phyloP scores from a whole-genome alignment of 2,797 vertebrate genomes.

The Myotis vivesi region DNA sequence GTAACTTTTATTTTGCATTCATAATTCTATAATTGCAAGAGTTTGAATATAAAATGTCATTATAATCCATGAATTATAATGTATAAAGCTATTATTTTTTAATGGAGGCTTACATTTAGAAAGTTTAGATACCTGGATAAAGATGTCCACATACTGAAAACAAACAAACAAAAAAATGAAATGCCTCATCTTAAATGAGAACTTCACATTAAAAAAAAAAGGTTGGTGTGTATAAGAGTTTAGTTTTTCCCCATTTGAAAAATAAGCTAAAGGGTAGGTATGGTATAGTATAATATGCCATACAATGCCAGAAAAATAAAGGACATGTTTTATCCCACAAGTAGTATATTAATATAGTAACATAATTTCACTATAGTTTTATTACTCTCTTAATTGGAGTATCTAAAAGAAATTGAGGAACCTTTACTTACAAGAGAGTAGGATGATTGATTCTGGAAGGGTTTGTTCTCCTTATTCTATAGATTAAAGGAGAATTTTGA shows the following conservation, averaged over 20 bases:
- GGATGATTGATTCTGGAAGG: not conserved
- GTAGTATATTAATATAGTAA: not conserved
- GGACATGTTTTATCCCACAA: not conserved
- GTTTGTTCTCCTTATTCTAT: not conserved
- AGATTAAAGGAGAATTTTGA: not conserved
- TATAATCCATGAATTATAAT: not conserved
- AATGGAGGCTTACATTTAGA: not conserved
- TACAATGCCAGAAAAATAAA: not conserved
- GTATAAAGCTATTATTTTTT: constrained; percentile 8
- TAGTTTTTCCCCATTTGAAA: not conserved
- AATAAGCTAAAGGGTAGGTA: not conserved
- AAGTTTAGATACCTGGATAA: not conserved
- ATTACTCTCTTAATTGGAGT: not conserved
- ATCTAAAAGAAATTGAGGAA: not conserved
- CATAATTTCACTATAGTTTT: not conserved
- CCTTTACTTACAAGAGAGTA: not conserved
- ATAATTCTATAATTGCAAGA: not conserved
- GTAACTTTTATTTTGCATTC: not conserved
- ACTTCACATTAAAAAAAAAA: not conserved
- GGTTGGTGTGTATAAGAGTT: not conserved
- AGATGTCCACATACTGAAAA: not conserved
- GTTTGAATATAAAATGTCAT: not conserved
- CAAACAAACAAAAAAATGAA: not conserved
- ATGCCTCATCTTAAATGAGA: not conserved
- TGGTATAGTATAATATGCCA: not conserved